Percentiles rank a stretch among this genome's conserved stretches.
Evolutionary conservation across 1,140 invertebrate species (phyloP).

Genomic region (Grapholita molesta): DNA sequence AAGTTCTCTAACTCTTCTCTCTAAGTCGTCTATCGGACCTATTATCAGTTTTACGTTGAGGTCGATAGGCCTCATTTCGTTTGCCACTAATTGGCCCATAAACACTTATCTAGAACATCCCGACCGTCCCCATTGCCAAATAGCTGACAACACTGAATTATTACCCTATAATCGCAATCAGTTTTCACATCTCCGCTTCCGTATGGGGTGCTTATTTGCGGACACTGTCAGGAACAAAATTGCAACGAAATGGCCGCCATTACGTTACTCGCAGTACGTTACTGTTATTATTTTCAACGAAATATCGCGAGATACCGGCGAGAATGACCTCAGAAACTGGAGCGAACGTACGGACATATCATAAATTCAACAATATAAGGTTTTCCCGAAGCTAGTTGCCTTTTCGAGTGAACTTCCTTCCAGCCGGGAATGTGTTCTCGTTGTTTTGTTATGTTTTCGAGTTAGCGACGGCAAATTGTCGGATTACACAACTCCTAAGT

Average conservation of each 20-base stretch:
- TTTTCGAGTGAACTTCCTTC: constrained; percentile 70
- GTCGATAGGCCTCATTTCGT: constrained; percentile 54
- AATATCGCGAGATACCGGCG: constrained; percentile 53
- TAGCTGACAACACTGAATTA: constrained; percentile 52
- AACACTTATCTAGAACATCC: constrained; percentile 67
- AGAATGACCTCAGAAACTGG: constrained; percentile 59
- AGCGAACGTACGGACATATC: constrained; percentile 54
- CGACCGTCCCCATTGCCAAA: constrained; percentile 45
- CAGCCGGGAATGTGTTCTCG: constrained; percentile 62
- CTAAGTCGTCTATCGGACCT: constrained; percentile 40
- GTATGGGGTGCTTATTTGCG: constrained; percentile 25
- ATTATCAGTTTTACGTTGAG: constrained; percentile 51
- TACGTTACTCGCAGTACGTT: constrained; percentile 38
- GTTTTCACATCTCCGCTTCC: constrained; percentile 27
- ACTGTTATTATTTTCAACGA: constrained; percentile 59
- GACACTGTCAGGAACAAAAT: constrained; percentile 28
- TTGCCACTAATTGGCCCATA: constrained; percentile 67
- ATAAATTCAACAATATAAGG: constrained; percentile 72
- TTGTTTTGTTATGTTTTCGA: constrained; percentile 72
- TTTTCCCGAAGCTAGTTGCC: constrained; percentile 65
- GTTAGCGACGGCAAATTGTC: constrained; percentile 67
- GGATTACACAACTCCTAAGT: constrained; percentile 72
- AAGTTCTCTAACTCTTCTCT: constrained; percentile 19
- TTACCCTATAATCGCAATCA: constrained; percentile 45
- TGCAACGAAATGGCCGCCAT: constrained; percentile 46